phyloP scores from a whole-genome alignment of 2,888 invertebrate genomes.

The Nemotelus pantherinus region DNA sequence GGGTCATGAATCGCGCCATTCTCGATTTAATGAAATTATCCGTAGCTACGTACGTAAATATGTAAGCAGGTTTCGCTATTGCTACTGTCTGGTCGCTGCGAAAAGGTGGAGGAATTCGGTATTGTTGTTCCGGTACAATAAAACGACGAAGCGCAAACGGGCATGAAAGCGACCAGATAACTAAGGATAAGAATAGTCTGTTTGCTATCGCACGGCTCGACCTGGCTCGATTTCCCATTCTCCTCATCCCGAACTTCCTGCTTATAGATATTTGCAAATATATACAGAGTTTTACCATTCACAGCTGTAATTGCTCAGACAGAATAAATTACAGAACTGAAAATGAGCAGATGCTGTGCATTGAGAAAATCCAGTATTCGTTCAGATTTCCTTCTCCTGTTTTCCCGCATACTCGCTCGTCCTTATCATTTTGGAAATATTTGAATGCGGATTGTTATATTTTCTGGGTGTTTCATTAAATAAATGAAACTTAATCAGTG shows the following conservation, averaged over 20 bases:
- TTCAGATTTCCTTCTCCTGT: neutral
- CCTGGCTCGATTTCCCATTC: neutral
- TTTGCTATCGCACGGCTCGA: neutral
- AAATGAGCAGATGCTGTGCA: slow-evolving; percentile 51
- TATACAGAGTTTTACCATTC: slow-evolving; percentile 14
- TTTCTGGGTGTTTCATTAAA: slow-evolving; percentile 3
- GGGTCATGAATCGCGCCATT: slow-evolving; percentile 1
- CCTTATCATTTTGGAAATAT: neutral
- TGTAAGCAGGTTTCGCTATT: too few species aligned
- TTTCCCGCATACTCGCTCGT: neutral
- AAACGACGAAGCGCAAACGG: neutral
- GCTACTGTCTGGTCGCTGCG: too few species aligned
- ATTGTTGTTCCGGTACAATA: slow-evolving; percentile 4
- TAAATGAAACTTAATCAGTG: neutral
- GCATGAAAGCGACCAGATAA: neutral
- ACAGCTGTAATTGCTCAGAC: slow-evolving; percentile 53
- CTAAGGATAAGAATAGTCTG: slow-evolving; percentile 14
- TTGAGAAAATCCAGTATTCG: slow-evolving; percentile 17
- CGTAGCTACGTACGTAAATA: neutral
- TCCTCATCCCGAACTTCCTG: too few species aligned
- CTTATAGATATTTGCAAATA: neutral
- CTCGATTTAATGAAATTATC: slow-evolving; percentile 44
- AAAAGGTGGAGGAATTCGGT: slow-evolving; percentile 20
- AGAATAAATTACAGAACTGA: slow-evolving; percentile 52
- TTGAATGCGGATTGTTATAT: slow-evolving; percentile 3